Evolutionary conservation across 2,113 vertebrate genomes (phyloP), one percentile per base, ranked within the genome.

Genomic region (Ciconia boyciana): DNA sequence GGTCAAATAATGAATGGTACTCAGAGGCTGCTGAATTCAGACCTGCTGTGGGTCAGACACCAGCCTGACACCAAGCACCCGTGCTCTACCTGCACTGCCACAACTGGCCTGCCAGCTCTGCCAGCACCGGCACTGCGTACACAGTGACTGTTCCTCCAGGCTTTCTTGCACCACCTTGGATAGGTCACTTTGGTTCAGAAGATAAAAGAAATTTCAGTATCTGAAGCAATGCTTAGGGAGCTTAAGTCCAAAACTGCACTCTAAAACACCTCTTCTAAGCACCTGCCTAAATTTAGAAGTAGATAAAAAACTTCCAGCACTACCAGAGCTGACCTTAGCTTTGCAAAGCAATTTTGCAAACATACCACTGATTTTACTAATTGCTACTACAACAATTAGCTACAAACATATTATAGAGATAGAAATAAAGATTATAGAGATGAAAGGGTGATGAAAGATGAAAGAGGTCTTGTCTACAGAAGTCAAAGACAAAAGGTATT

Each of bases 11-110:
- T 6, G 20, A 52, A 36, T 13, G 20, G 17, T 26, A 3, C 13
- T n/a, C 21, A 31, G 58, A 58, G 14, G 32, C 32, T 84, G 65
- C 25, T 70, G 34, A 49, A 39, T 57, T 46, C 52, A 55, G 57
- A 64, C 5, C 25, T 44, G 34, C 13, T 36, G 15, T 48, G 54
- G 20, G 28, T 88, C 75, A 43, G 43, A 49, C 12, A 22, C 10
- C 7, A 13, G 16, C 9, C 28, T 12, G 26, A 22, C 14, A 2
- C 14, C 1, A 0, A 41, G 28, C 36, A 46, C 32, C 21, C 3
- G 0, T 14, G 16, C 13, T 41, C 49, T 28, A 22, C 44, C 39
- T 34, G 10, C 21, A 3, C 58, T 69, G n/a, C 64, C 64, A 43
- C 4, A 1, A 16, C 31, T 25, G 34, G 62, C 21, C 12, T 12